Percentiles rank a stretch among this genome's conserved stretches.
phyloP scores from a whole-genome alignment of 2,797 vertebrate genomes.

The Thamnophis elegans region DNA sequence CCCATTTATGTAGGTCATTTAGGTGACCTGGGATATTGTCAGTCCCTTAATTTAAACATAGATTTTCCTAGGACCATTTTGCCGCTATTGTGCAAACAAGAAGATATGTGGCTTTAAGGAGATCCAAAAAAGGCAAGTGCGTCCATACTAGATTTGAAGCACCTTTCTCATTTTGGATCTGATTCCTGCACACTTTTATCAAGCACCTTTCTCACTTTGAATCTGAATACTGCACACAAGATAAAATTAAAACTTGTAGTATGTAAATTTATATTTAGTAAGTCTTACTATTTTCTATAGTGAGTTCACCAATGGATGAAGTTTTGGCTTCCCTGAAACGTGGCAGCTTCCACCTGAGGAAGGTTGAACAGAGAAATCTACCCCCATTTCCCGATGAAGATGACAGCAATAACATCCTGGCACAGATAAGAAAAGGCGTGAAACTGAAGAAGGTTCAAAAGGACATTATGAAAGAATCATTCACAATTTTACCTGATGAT shows the following conservation, averaged over 20 bases:
- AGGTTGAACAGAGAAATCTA: slow-evolving; percentile 91
- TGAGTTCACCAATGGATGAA: slow-evolving; percentile 97
- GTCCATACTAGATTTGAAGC: not conserved
- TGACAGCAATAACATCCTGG: slow-evolving; percentile 95
- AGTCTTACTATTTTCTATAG: slow-evolving; percentile 73
- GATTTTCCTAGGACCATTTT: not conserved
- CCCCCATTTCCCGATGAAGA: slow-evolving; percentile 91
- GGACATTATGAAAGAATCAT: slow-evolving; percentile 80
- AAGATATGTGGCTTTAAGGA: not conserved
- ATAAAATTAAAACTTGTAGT: not conserved
- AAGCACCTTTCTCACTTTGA: not conserved
- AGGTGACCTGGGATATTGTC: not conserved
- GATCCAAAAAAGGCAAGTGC: not conserved
- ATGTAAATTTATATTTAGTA: slow-evolving; percentile 24
- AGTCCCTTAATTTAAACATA: not conserved
- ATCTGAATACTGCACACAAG: not conserved
- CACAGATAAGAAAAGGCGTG: slow-evolving; percentile 95
- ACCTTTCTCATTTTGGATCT: not conserved
- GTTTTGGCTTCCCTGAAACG: slow-evolving; percentile 95
- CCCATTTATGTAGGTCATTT: not conserved
- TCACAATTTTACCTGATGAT: slow-evolving; percentile 78
- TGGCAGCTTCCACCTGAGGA: slow-evolving; percentile 94
- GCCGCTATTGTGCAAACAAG: not conserved
- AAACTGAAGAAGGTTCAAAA: slow-evolving; percentile 92
- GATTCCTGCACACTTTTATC: not conserved